These are phyloP conservation scores for Heterodera carotae DNA, from an alignment of 1,140 invertebrate species.

Conservation along the genomic window DNA sequence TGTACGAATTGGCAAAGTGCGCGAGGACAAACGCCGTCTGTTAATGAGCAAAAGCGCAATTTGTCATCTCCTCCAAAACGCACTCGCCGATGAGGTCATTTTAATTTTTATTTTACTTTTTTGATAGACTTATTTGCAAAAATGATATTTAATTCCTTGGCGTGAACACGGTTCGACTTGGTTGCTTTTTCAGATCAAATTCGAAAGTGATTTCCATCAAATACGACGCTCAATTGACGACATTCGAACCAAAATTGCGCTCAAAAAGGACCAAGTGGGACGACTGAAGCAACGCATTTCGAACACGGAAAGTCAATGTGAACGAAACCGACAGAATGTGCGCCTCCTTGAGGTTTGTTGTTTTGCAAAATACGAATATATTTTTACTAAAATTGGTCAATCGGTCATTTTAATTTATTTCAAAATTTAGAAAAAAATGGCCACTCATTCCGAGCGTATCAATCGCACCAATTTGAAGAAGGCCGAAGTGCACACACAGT, in stretches of 20 bases:
- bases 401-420: too few relatives aligned
- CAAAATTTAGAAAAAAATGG: slow-evolving; percentile 30
- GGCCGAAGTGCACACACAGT: neutral
- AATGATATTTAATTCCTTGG: too few relatives aligned
- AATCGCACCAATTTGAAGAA: slow-evolving; percentile 21
- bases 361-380: slow-evolving; percentile 6
- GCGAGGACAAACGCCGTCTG: slow-evolving; percentile 14
- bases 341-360: slow-evolving; percentile 30
- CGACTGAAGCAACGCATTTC: slow-evolving; percentile 27
- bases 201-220: slow-evolving; percentile 26
- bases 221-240: slow-evolving; percentile 21
- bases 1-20: slow-evolving; percentile 25
- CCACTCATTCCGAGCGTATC: slow-evolving; percentile 31
- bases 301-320: slow-evolving; percentile 9
- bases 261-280: slow-evolving; percentile 23
- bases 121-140: too few relatives aligned
- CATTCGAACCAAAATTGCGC: slow-evolving; percentile 28
- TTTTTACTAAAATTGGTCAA: neutral
- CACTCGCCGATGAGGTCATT: slow-evolving; percentile 10
- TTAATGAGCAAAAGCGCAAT: slow-evolving; percentile 2
- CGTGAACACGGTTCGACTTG: too few relatives aligned
- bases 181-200: slow-evolving; percentile 37
- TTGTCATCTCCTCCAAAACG: slow-evolving; percentile 16
- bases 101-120: too few relatives aligned
- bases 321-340: slow-evolving; percentile 30